Percentiles rank a stretch among this genome's conserved stretches.
These are phyloP conservation scores for Podabrus alpinus DNA, from an alignment of 2,888 invertebrate species.

Conservation along the genomic window DNA sequence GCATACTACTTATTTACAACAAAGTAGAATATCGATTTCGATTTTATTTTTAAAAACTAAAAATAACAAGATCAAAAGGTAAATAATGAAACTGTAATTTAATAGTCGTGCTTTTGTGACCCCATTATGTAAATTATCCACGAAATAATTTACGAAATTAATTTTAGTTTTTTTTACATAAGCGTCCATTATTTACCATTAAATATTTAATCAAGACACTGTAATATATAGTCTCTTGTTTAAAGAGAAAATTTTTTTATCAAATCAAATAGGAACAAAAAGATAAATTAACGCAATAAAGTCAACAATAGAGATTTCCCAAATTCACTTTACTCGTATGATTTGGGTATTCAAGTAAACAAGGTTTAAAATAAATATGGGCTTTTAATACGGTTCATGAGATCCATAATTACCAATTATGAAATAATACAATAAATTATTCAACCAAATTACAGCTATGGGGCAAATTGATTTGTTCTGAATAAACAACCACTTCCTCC, in stretches of 20 bases:
- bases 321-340: neutral
- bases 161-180: neutral
- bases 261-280: neutral
- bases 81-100: neutral
- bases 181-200: neutral
- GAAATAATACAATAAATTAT: constrained; percentile 22
- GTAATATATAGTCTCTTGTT: neutral
- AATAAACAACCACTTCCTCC: constrained; percentile 26
- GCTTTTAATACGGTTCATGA: constrained; percentile 2
- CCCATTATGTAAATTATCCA: neutral
- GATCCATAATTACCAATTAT: constrained; percentile 19
- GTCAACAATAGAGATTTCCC: neutral
- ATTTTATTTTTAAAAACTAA: neutral
- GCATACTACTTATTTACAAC: neutral
- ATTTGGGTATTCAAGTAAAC: neutral
- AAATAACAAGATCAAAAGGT: neutral
- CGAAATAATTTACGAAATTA: neutral
- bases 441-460: constrained; percentile 25
- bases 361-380: constrained; percentile 7
- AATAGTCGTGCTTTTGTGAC: neutral
- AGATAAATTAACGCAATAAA: neutral
- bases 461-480: constrained; percentile 27
- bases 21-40: neutral
- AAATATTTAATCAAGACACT: neutral
- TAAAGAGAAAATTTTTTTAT: neutral